Conservation (phyloP, 2,888 invertebrate species). For the Dasysyrphus tricinctus region DNA sequence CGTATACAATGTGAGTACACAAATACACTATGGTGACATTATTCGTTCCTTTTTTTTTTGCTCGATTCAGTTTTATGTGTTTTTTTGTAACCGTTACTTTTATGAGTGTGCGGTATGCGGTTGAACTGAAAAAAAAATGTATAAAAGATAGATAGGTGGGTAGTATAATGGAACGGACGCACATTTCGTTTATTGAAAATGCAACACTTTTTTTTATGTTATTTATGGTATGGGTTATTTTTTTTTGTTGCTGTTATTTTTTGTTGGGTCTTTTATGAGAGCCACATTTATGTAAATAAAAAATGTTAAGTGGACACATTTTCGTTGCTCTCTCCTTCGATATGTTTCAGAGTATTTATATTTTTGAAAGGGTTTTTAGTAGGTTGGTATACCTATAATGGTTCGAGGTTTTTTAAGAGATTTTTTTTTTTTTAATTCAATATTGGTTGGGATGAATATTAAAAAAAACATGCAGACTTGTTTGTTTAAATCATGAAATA, state of each 20-base stretch:
- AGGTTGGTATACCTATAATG: background rate
- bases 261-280: slow-evolving; percentile 38
- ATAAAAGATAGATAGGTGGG: slow-evolving; percentile 42
- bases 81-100: slow-evolving; percentile 50
- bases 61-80: slow-evolving; percentile 47
- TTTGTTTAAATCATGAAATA: no score
- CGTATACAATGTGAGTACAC: slow-evolving; percentile 71
- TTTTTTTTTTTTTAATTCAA: background rate
- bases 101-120: slow-evolving; percentile 70
- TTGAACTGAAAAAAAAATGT: slow-evolving; percentile 36
- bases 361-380: background rate
- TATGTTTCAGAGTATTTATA: background rate
- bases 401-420: background rate
- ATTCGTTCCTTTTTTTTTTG: slow-evolving; percentile 37
- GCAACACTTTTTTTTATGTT: slow-evolving; percentile 71
- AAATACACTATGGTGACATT: slow-evolving; percentile 59
- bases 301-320: slow-evolving; percentile 46
- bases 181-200: slow-evolving; percentile 73
- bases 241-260: slow-evolving; percentile 28
- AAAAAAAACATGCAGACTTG: no score
- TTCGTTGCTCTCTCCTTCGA: background rate
- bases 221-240: slow-evolving; percentile 61
- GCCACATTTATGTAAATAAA: slow-evolving; percentile 60
- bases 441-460: background rate
- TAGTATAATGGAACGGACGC: slow-evolving; percentile 59